These are phyloP conservation scores for Etheostoma spectabile DNA, from an alignment of 2,113 vertebrate species.

Conservation along the genomic window DNA sequence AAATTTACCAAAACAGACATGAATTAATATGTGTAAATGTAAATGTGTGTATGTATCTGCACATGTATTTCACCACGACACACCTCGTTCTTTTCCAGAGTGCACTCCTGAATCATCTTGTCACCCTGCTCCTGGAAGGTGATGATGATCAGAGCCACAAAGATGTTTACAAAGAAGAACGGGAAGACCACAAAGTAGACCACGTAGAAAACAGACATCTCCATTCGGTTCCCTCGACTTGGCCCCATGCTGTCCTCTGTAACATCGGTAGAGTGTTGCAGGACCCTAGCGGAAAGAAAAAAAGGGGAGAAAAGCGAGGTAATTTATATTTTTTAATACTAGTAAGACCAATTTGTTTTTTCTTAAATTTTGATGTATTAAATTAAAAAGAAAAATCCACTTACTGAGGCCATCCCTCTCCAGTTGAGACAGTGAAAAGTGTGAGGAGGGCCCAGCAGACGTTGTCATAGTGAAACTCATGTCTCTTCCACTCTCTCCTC, in stretches of 20 bases:
- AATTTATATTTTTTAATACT: background rate
- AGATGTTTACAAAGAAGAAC: constrained; percentile 99
- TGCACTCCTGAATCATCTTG: constrained; percentile 99
- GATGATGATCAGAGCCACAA: constrained; percentile 99
- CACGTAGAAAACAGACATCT: constrained; percentile 99
- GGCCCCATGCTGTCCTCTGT: constrained; percentile 97
- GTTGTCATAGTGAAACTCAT: constrained; percentile 98
- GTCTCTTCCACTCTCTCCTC: constrained; percentile 95
- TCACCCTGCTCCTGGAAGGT: constrained; percentile 99
- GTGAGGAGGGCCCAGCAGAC: constrained; percentile 98
- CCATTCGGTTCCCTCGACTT: constrained; percentile 97
- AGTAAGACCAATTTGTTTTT: background rate
- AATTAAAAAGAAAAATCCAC: constrained; percentile 58
- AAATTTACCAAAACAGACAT: background rate
- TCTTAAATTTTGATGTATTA: background rate
- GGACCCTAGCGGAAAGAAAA: constrained; percentile 84
- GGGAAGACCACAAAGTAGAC: constrained; percentile 99
- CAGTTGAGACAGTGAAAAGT: constrained; percentile 98
- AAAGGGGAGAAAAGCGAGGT: background rate
- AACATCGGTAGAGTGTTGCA: constrained; percentile 97
- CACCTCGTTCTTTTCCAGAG: constrained; percentile 98
- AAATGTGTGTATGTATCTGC: background rate
- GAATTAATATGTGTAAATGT: background rate
- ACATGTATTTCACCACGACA: background rate
- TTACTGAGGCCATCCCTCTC: constrained; percentile 99